Conservation (phyloP, 2,113 vertebrate genomes). For the Machaerirhynchus nigripectus region DNA sequence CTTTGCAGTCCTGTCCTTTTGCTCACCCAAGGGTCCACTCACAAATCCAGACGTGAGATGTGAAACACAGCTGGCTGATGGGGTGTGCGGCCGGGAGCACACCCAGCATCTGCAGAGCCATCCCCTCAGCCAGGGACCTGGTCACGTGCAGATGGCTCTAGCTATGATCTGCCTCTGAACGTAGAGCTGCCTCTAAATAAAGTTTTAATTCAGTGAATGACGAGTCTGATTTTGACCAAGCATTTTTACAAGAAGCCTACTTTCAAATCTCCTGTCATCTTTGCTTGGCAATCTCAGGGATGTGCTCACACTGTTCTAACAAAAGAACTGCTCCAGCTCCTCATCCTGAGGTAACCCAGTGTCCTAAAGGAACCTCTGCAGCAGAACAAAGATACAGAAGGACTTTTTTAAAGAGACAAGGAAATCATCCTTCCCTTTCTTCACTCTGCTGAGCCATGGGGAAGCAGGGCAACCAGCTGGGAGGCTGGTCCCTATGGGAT, state of each 20-base stretch:
- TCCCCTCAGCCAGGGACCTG: neutral
- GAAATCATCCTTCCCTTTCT: neutral
- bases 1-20: neutral
- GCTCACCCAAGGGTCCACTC: neutral
- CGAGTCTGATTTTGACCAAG: conserved; percentile 5
- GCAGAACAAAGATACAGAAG: neutral
- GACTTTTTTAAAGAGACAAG: neutral
- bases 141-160: neutral
- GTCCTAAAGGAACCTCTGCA: conserved; percentile 15
- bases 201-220: neutral
- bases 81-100: neutral
- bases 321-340: neutral
- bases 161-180: neutral
- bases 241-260: conserved; percentile 22
- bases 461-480: neutral
- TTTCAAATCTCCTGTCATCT: conserved; percentile 16
- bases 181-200: neutral
- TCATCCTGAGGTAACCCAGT: conserved; percentile 9
- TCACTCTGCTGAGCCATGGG: neutral
- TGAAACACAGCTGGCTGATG: neutral
- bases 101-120: neutral
- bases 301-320: neutral
- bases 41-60: neutral
- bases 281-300: neutral
- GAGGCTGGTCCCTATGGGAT: neutral